Base-by-base conservation (phyloP, 2,888 invertebrate genomes). In the Quadriops clusia region DNA sequence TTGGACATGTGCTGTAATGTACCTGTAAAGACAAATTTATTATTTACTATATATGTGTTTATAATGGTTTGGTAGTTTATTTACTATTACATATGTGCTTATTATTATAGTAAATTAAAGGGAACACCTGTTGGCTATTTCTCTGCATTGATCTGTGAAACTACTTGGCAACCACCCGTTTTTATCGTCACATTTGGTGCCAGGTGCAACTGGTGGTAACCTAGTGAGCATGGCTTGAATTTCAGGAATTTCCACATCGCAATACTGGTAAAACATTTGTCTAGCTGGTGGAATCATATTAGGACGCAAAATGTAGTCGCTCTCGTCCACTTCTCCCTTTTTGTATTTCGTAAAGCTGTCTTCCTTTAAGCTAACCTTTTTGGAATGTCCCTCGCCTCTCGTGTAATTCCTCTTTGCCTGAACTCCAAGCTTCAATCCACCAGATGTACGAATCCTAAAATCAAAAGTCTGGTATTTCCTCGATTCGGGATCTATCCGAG, bases 201-300 rank as follows among this genome's bases (percentile, higher is more conserved):
- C 68, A 1, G 71, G 64, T 1, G 64, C 50, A 2, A 69, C 67
- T 3, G 74, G 66, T 1, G 78, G 77, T 8, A 82, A 65, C 43
- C 75, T 72, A 1, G 70, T 63, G 9, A 86, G 44, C 68, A 86
- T 73, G 43, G 72, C 74, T 55, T 89, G 77, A 17, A 93, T 77
- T 60, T 87, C 85, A 0, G 76, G 74, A 12, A 86, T 61, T 10
- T 76, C 64, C 22, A 93, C 67, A 58, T 94, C 86, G 49, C 83
- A 82, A 50, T 78, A 81, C 77, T 90, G 87, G 57, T 90, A 86
- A 60, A 85, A 86, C 67, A 87, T 84, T 60, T 93, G 91, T 20
- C 86, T 63, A 27, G 82, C 83, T 4, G 83, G 72, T 0, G 91
- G 91, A 28, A 85, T 60, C 40, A 72, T 65, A 7, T 80, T 80